Percentiles rank a stretch among this genome's conserved stretches.
These are phyloP conservation scores for Mesitornis unicolor DNA, from an alignment of 2,113 vertebrate species.

Conservation along the genomic window DNA sequence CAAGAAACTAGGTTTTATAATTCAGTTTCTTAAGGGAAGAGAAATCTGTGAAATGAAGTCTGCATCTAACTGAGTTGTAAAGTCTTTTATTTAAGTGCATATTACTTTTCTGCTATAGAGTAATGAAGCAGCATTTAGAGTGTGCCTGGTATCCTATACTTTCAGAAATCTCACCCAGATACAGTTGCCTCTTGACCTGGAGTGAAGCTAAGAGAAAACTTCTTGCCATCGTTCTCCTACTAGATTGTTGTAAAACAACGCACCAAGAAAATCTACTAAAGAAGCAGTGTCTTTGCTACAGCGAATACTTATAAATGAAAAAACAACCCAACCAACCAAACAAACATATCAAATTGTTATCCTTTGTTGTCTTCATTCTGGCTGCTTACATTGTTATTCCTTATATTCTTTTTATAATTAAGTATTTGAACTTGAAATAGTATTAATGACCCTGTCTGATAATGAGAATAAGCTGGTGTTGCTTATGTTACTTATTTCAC, in stretches of 20 bases:
- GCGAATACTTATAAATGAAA: not conserved
- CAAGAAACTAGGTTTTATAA: not conserved
- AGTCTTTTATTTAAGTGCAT: not conserved
- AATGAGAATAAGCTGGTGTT: not conserved
- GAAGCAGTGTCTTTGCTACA: not conserved
- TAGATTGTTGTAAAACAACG: not conserved
- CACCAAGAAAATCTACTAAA: not conserved
- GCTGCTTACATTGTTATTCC: not conserved
- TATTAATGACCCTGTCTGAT: not conserved
- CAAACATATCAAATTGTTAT: not conserved
- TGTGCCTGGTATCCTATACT: not conserved
- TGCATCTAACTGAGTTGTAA: not conserved
- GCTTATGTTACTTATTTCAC: not conserved
- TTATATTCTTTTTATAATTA: not conserved
- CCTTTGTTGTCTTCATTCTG: not conserved
- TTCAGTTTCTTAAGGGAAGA: not conserved
- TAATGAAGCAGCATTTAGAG: fast-evolving
- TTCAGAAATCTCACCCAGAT: not conserved
- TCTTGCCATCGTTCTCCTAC: not conserved
- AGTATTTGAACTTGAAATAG: not conserved
- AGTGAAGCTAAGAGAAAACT: not conserved
- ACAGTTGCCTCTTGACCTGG: not conserved
- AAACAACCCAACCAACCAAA: too few species aligned
- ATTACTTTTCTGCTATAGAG: not conserved
- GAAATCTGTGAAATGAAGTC: not conserved